Percentiles rank a stretch among this genome's conserved stretches.
These are phyloP conservation scores for Eulacestoma nigropectus DNA, from an alignment of 2,113 vertebrate genomes.

Conservation along the genomic window DNA sequence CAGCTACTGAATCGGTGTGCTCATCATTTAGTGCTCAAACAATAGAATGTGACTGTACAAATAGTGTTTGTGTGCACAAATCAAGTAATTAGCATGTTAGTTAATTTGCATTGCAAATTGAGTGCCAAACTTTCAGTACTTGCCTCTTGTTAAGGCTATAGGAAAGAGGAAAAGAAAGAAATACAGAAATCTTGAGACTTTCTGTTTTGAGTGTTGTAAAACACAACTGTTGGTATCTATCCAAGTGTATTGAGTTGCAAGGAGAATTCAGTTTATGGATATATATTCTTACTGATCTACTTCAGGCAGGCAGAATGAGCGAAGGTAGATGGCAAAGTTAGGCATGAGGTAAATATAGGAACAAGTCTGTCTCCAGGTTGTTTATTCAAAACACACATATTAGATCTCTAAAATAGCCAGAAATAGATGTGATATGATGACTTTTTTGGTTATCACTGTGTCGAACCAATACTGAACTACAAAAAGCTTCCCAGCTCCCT, in stretches of 20 bases:
- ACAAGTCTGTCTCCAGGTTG: neutral
- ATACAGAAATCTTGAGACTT: neutral
- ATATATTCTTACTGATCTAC: neutral
- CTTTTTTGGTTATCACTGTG: neutral
- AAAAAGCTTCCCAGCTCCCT: neutral
- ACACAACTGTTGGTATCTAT: neutral
- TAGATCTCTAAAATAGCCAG: neutral
- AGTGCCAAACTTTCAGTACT: neutral
- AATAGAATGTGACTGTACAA: constrained; percentile 11
- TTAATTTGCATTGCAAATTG: constrained; percentile 24
- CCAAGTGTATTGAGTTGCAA: neutral
- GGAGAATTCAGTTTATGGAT: neutral
- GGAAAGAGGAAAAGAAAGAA: neutral
- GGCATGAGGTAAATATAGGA: neutral
- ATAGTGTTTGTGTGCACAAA: constrained; percentile 26
- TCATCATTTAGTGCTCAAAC: neutral
- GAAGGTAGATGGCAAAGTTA: neutral
- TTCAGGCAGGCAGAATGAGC: neutral
- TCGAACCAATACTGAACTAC: neutral
- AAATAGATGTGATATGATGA: neutral
- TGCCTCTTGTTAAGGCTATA: neutral
- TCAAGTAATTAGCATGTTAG: neutral
- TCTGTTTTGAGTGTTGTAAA: neutral
- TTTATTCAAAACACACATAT: neutral
- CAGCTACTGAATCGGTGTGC: constrained; percentile 17